Base-by-base conservation (phyloP, 2,113 vertebrate species). In the Gymnarchus niloticus region DNA sequence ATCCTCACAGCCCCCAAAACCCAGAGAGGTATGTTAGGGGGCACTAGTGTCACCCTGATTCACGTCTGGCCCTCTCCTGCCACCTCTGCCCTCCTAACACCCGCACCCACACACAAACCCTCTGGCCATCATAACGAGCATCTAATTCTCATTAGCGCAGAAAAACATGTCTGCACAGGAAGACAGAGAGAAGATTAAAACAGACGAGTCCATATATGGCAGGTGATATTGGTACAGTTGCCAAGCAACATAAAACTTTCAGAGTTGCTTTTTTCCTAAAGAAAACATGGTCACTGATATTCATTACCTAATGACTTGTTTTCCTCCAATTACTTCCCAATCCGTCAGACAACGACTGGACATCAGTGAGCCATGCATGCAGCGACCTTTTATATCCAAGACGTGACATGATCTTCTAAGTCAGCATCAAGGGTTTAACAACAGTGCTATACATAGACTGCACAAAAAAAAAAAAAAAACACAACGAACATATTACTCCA, bases 161-260 rank as follows among this genome's bases (percentile, higher is more conserved):
- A 51, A 48, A 37, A 85, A 85, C 21, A 83, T 56, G 65, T 76
- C 82, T 85, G 84, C 81, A 48, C 80, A 76, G 25, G 56, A 59
- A 69, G 21, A 83, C 61, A 59, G 51, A 83, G 81, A 57, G 81
- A 69, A 87, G 84, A 83, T 85, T 83, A 83, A 87, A 85, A 85
- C 84, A 85, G 84, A 52, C 10, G 46, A 65, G 49, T 59, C 87
- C 87, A 83, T 87, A 83, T 87, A 85, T 83, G 87, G 87, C 46
- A 56, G 65, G 77, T 85, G 85, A 83, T 88, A 69, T 87, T 87
- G 85, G 81, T 87, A 44, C 87, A 73, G 89, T 90, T 90, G 87
- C 89, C 82, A 57, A 56, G 89, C 85, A 90, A 88, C 85, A 44
- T 73, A 83, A 83, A 82, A 86, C 78, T 82, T 86, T 65, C 19